Evolutionary conservation across 2,113 vertebrate species (phyloP).

Genomic region (Pangasianodon gigas): DNA sequence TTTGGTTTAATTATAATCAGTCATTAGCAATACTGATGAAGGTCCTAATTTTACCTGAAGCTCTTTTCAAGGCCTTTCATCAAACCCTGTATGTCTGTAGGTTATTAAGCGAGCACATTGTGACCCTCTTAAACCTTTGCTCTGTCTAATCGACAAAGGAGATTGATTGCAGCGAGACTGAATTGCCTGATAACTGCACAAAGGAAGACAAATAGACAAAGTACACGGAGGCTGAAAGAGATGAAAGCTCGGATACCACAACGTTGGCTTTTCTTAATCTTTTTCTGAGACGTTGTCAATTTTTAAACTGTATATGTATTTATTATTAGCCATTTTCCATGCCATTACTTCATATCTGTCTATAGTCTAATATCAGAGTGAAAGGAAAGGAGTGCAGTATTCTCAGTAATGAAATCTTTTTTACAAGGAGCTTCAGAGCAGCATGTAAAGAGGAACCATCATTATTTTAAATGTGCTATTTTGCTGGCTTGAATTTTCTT

Average conservation of each 20-base stretch:
- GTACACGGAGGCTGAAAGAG: neutral
- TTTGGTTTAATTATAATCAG: neutral
- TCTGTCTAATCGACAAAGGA: constrained; percentile 41
- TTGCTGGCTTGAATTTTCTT: neutral
- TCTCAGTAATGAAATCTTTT: constrained; percentile 13
- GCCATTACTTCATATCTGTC: neutral
- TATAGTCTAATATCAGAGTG: neutral
- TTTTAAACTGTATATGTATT: neutral
- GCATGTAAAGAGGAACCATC: neutral
- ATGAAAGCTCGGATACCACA: neutral
- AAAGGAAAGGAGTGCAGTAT: neutral
- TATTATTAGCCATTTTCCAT: neutral
- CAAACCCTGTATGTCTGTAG: constrained; percentile 20
- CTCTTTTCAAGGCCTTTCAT: neutral
- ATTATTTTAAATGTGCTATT: neutral
- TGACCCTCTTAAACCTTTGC: constrained; percentile 43
- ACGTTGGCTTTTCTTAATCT: neutral
- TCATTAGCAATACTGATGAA: neutral
- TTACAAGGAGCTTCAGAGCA: neutral
- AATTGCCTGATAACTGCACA: constrained; percentile 47
- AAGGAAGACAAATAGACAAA: constrained; percentile 15
- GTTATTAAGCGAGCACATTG: constrained; percentile 8
- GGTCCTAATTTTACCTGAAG: neutral
- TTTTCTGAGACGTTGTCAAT: neutral
- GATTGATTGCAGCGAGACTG: constrained; percentile 36